Percentiles rank a stretch among this genome's conserved stretches.
phyloP scores from a whole-genome alignment of 1,140 invertebrate species.

The Andrena cerasifolii region DNA sequence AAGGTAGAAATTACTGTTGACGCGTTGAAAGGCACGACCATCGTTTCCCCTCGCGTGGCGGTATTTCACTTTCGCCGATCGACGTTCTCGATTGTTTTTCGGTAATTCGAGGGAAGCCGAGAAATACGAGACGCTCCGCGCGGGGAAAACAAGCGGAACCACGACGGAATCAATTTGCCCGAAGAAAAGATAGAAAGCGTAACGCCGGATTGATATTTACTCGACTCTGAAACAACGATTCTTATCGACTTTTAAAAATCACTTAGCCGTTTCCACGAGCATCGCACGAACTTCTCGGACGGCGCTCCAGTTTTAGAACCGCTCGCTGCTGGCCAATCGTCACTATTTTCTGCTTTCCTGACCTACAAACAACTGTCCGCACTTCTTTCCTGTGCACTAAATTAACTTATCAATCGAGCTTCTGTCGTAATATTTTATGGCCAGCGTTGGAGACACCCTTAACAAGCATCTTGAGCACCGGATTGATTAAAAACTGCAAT shows the following conservation, averaged over 20 bases:
- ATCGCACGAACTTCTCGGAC: not conserved
- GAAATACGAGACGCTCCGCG: slow-evolving; percentile 11
- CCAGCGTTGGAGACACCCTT: no score
- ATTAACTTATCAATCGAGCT: no score
- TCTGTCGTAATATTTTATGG: no score
- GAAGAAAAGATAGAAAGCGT: slow-evolving; percentile 4
- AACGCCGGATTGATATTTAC: slow-evolving; percentile 38
- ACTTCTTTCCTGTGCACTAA: no score
- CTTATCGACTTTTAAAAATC: not conserved
- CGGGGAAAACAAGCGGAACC: not conserved
- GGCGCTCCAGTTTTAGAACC: not conserved
- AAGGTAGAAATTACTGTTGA: slow-evolving; percentile 34
- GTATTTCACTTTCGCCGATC: slow-evolving; percentile 21
- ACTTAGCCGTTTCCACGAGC: not conserved
- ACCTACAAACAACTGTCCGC: no score
- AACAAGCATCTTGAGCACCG: no score
- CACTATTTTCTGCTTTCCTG: no score
- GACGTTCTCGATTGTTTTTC: slow-evolving; percentile 43
- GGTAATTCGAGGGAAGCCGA: slow-evolving; percentile 4
- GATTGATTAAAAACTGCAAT: no score
- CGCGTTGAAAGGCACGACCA: not conserved
- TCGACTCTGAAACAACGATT: not conserved
- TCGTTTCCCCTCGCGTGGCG: slow-evolving; percentile 6
- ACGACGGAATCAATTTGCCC: not conserved
- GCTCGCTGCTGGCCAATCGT: not conserved